A percentile compares a stretch with the other conserved stretches of the same genome.
Evolutionary conservation across 2,888 invertebrate genomes (phyloP).

Genomic region (Drosophila austrosaltans): DNA sequence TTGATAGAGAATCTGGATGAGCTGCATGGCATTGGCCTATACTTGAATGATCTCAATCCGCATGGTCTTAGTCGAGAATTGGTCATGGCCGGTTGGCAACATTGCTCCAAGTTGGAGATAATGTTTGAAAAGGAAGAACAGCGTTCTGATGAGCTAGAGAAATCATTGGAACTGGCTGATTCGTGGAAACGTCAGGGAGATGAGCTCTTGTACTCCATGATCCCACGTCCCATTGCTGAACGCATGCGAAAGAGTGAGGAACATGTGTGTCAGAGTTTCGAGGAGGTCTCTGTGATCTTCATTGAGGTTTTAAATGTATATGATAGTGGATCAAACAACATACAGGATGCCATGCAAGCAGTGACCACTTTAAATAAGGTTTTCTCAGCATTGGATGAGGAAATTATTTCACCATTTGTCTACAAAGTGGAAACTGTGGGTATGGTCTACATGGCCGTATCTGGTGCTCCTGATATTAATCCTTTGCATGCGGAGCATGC

Average conservation of each 20-base stretch:
- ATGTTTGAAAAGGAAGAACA: constrained; percentile 92
- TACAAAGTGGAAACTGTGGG: constrained; percentile 98
- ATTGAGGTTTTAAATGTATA: constrained; percentile 82
- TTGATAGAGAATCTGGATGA: constrained; percentile 94
- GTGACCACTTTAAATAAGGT: constrained; percentile 94
- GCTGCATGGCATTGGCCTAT: constrained; percentile 90
- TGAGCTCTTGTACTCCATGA: constrained; percentile 95
- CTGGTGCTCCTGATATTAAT: constrained; percentile 92
- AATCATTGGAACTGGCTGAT: constrained; percentile 90
- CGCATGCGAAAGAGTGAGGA: constrained; percentile 90
- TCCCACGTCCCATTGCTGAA: constrained; percentile 93
- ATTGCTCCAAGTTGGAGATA: constrained; percentile 90
- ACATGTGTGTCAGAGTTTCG: constrained; percentile 90
- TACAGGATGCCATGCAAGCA: constrained; percentile 89
- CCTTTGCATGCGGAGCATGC: constrained; percentile 90
- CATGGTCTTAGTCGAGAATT: constrained; percentile 93
- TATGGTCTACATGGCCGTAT: constrained; percentile 94
- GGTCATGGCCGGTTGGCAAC: constrained; percentile 93
- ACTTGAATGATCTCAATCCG: constrained; percentile 91
- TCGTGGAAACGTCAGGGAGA: constrained; percentile 94
- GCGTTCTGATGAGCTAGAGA: constrained; percentile 90
- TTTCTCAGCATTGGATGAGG: constrained; percentile 92
- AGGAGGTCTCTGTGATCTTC: constrained; percentile 83
- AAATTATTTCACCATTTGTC: constrained; percentile 92
- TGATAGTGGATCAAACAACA: constrained; percentile 78